These are phyloP conservation scores for Nothoprocta pentlandii DNA, from an alignment of 2,113 vertebrate genomes.

Conservation along the genomic window DNA sequence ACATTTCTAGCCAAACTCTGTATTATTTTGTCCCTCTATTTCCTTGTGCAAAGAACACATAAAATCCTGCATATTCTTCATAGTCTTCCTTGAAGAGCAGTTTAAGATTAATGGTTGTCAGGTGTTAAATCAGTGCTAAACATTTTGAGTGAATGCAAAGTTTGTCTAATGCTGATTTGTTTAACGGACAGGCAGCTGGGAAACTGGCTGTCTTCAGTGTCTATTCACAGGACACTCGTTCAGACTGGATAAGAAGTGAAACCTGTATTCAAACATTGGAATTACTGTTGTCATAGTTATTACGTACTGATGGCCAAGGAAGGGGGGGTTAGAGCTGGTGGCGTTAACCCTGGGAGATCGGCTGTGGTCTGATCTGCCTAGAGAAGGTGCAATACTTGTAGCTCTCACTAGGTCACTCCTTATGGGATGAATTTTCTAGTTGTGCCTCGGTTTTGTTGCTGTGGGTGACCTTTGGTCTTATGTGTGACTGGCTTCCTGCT, in stretches of 20 bases:
- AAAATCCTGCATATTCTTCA: background rate
- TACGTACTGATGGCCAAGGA: background rate
- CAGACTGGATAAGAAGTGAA: background rate
- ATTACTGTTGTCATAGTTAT: background rate
- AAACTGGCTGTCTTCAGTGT: background rate
- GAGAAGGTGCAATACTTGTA: background rate
- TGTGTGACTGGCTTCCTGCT: conserved; percentile 8
- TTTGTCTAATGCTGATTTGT: background rate
- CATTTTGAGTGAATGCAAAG: background rate
- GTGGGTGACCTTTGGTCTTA: conserved; percentile 41
- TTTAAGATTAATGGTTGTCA: background rate
- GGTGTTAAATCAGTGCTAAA: background rate
- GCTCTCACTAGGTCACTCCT: background rate
- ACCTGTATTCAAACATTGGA: background rate
- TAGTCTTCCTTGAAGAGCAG: background rate
- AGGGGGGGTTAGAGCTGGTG: background rate
- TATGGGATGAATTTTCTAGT: conserved; percentile 44
- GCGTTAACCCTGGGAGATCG: background rate
- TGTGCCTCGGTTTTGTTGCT: conserved; percentile 17
- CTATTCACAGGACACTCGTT: background rate
- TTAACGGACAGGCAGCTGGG: background rate
- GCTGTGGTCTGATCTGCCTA: background rate
- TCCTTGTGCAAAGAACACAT: background rate
- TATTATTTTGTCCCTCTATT: background rate
- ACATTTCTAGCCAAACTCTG: background rate